phyloP scores from a whole-genome alignment of 2,797 vertebrate species.

The Harpagifer antarcticus region DNA sequence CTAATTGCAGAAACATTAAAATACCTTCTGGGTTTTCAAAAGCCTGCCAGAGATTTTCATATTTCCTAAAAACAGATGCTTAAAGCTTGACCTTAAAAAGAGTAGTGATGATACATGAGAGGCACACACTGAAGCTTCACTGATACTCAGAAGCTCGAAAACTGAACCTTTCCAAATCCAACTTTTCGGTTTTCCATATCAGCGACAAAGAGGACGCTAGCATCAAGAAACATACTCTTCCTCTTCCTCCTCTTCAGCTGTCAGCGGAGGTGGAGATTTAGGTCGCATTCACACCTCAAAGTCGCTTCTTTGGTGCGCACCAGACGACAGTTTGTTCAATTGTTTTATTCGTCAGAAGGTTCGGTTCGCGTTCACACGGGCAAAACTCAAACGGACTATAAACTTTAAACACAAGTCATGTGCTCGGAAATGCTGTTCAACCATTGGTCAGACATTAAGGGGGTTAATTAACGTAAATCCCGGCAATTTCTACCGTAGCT shows the following conservation, averaged over 20 bases:
- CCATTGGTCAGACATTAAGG: too few species aligned
- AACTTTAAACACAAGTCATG: too few species aligned
- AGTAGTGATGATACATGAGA: background rate
- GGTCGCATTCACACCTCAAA: too few species aligned
- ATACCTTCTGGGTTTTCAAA: background rate
- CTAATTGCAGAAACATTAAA: background rate
- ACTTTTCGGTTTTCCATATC: slow-evolving; percentile 34
- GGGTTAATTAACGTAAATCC: too few species aligned
- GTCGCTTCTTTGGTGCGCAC: too few species aligned
- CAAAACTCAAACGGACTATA: too few species aligned
- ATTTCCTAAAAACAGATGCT: slow-evolving; percentile 12
- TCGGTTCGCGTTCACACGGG: too few species aligned
- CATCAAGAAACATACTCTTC: background rate
- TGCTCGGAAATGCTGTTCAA: too few species aligned
- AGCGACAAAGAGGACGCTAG: background rate
- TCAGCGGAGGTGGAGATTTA: slow-evolving; percentile 27
- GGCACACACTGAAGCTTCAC: slow-evolving; percentile 1
- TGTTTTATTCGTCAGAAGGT: too few species aligned
- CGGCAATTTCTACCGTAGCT: too few species aligned
- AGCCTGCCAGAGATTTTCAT: slow-evolving; percentile 2
- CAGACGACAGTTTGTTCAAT: too few species aligned
- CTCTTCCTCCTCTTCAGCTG: slow-evolving; percentile 29
- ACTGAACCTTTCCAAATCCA: background rate
- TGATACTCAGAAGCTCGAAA: background rate
- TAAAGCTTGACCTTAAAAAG: background rate